Base-by-base conservation (phyloP, 2,888 invertebrate species). In the Coecobrya sp. region DNA sequence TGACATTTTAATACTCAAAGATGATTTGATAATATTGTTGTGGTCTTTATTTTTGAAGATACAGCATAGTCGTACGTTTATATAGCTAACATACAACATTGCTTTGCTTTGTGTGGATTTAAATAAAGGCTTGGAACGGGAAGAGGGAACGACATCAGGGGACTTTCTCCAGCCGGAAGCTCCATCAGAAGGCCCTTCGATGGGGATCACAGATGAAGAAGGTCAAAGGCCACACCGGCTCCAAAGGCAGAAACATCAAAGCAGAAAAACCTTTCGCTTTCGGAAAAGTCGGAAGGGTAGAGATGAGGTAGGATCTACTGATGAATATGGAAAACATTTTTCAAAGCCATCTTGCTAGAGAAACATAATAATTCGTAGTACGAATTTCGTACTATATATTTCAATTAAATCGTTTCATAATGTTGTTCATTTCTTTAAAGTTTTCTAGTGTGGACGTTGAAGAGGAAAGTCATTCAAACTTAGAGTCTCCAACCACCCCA, bases 201-300 rank as follows among this genome's bases (percentile, higher is more conserved):
- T 30, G 49, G 59, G 4, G 10, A 81, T 45, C 7, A 65, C 25
- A 8, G 93, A 62, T 0, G 94, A 93, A 11, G 95, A 95, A 55
- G 94, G 94, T 19, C n/a, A n/a, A n/a, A n/a, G n/a, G 27, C 86
- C 93, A 30, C 97, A 97, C 49, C 96, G 98, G 4, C 96, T 99
- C 90, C 99, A 99, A 95, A 97, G 99, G 25, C 97, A 98, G 87
- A 99, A 98, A 96, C 99, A 98, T 52, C 99, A 98, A 95, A 99
- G 98, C 95, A 97, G 99, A 95, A 99, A 98, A 96, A 99, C 99
- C 0, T 99, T 99, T 96, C 97, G 98, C 93, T 96, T 98, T 93
- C 97, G 98, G 94, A 97, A 98, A 95, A 98, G 98, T 95, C 97
- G 98, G 95, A 97, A 96, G 95, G 97, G 96, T 90, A 97, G 97